Evolutionary conservation across 2,888 invertebrate genomes (phyloP).

Genomic region (Linnaemya vulpina): DNA sequence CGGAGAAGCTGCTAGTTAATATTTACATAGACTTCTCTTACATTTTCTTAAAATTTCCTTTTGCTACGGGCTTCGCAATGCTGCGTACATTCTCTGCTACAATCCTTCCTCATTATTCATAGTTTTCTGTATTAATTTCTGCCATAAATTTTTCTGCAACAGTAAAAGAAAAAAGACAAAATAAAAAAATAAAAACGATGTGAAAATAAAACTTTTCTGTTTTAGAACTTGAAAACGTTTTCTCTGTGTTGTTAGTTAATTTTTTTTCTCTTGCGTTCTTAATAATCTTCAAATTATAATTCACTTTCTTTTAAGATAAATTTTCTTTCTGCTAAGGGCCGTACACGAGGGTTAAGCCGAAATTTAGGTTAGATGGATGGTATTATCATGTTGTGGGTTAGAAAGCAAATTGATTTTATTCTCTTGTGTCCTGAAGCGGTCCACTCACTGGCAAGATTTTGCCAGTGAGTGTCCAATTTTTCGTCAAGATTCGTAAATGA

Average conservation of each 20-base stretch:
- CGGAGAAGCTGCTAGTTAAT: slow-evolving; percentile 55
- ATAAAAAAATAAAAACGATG: too few species aligned
- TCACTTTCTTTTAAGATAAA: slow-evolving; percentile 21
- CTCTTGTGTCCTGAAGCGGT: too few species aligned
- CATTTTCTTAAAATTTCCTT: background rate
- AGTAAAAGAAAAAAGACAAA: too few species aligned
- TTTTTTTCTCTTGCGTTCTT: background rate
- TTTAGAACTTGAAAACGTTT: slow-evolving; percentile 36
- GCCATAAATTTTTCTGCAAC: background rate
- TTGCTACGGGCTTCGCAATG: background rate
- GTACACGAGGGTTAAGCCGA: background rate
- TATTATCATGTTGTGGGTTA: background rate
- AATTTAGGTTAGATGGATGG: background rate
- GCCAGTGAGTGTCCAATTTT: too few species aligned
- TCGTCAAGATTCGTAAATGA: too few species aligned
- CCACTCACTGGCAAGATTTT: too few species aligned
- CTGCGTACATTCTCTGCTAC: background rate
- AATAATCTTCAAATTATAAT: slow-evolving; percentile 55
- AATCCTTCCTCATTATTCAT: slow-evolving; percentile 30
- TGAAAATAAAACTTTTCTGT: slow-evolving; percentile 32
- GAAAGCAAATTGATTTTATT: too few species aligned
- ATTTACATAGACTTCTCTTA: slow-evolving; percentile 27
- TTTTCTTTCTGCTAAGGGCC: background rate
- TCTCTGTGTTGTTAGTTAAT: slow-evolving; percentile 5
- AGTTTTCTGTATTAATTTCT: slow-evolving; percentile 23